Conservation (phyloP, 2,888 invertebrate species). For the Taphrorychus bicolor region DNA sequence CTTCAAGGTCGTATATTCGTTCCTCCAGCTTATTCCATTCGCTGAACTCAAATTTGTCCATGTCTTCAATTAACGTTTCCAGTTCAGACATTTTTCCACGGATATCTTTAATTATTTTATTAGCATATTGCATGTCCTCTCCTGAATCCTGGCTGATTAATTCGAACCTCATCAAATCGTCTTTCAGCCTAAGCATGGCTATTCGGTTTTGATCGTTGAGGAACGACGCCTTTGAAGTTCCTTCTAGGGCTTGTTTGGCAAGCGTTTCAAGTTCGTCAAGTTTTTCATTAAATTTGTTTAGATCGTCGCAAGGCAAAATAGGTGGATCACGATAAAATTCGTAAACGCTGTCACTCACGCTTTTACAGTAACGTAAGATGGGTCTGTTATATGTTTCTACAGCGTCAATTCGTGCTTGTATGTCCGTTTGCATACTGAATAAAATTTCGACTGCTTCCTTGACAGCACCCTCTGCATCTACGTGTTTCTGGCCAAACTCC, state of each 20-base stretch:
- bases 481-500: constrained; percentile 57
- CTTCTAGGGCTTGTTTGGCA: constrained; percentile 43
- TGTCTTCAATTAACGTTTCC: constrained; percentile 43
- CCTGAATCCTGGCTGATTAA: constrained; percentile 35
- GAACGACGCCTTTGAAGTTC: constrained; percentile 41
- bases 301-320: constrained; percentile 41
- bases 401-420: constrained; percentile 38
- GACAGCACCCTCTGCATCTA: constrained; percentile 64
- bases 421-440: constrained; percentile 58
- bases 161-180: constrained; percentile 39
- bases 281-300: constrained; percentile 47
- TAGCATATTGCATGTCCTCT: constrained; percentile 40
- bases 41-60: constrained; percentile 41
- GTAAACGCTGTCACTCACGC: constrained; percentile 54
- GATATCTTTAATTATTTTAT: constrained; percentile 42
- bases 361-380: constrained; percentile 55
- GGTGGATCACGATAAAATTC: constrained; percentile 46
- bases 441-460: constrained; percentile 62
- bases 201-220: constrained; percentile 46
- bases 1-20: constrained; percentile 52
- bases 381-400: constrained; percentile 45
- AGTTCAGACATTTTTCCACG: constrained; percentile 45
- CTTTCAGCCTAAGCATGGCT: constrained; percentile 41
- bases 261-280: constrained; percentile 44
- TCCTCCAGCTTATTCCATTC: constrained; percentile 57